Conservation (phyloP, 2,888 invertebrate species). For the Eumerus sabulonum region DNA sequence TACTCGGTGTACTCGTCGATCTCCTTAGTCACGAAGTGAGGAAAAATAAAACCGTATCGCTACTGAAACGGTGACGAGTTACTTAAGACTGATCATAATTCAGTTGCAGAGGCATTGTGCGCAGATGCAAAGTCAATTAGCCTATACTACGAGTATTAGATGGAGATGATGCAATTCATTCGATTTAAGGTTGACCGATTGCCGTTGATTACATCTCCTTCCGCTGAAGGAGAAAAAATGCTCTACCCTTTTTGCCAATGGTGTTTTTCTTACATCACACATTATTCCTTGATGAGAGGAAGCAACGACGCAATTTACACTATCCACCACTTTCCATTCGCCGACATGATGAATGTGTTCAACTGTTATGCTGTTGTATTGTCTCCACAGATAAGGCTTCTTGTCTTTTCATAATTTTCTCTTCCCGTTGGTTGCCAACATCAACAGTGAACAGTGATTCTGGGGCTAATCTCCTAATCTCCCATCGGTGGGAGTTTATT, state of each 20-base stretch:
- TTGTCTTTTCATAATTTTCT: constrained; percentile 34
- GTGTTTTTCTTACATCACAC: not conserved
- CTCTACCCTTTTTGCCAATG: not conserved
- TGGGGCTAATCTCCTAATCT: constrained; percentile 31
- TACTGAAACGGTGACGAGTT: constrained; percentile 24
- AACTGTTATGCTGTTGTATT: constrained; percentile 14
- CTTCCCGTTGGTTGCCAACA: constrained; percentile 3
- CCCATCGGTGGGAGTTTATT: constrained; percentile 48
- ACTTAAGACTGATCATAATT: constrained; percentile 39
- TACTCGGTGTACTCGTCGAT: constrained; percentile 28
- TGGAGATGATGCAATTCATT: constrained; percentile 22
- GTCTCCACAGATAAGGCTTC: constrained; percentile 24
- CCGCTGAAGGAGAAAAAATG: not conserved
- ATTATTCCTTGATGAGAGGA: too few species aligned
- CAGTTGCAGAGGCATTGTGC: constrained; percentile 1
- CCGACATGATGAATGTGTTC: constrained; percentile 23
- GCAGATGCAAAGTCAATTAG: constrained; percentile 8
- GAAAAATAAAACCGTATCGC: constrained; percentile 40
- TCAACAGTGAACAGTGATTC: constrained; percentile 12
- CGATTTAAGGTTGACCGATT: not conserved
- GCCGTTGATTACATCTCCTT: constrained; percentile 1
- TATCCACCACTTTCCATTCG: constrained; percentile 18
- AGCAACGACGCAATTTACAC: too few species aligned
- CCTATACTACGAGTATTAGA: constrained; percentile 5
- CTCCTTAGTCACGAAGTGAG: constrained; percentile 17